Conservation (phyloP, 2,113 vertebrate species). For the Aspidoscelis tigris region DNA sequence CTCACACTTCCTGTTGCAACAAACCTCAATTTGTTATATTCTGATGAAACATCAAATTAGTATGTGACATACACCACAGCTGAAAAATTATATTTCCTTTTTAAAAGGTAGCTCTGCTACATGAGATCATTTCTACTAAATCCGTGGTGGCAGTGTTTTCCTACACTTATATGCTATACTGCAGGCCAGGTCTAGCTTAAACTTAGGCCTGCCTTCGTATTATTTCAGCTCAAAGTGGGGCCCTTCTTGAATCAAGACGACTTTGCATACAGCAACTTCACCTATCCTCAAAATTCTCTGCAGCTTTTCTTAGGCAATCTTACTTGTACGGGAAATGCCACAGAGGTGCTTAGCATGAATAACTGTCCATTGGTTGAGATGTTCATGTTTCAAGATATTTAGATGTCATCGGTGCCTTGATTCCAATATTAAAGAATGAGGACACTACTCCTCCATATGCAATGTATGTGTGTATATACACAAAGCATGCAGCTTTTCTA, state of each 20-base stretch:
- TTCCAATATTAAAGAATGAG: conserved; percentile 25
- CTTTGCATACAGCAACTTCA: neutral
- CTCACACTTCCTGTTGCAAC: neutral
- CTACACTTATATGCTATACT: neutral
- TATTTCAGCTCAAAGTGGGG: neutral
- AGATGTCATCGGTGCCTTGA: neutral
- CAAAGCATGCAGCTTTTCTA: conserved; percentile 54
- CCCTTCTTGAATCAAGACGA: neutral
- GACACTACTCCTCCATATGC: conserved; percentile 60
- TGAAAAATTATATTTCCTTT: neutral
- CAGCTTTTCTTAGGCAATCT: neutral
- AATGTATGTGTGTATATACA: conserved; percentile 23
- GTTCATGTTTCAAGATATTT: neutral
- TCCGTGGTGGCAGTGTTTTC: neutral
- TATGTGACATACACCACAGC: neutral
- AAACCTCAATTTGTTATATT: neutral
- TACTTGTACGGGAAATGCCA: neutral
- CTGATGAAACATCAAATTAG: neutral
- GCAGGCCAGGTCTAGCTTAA: neutral
- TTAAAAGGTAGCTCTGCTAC: neutral
- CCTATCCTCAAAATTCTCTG: neutral
- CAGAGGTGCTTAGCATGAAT: neutral
- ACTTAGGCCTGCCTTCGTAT: no score
- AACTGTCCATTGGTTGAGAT: neutral
- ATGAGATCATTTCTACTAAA: neutral